Evolutionary conservation across 2,113 vertebrate species (phyloP).

Genomic region (Labeo catla): DNA sequence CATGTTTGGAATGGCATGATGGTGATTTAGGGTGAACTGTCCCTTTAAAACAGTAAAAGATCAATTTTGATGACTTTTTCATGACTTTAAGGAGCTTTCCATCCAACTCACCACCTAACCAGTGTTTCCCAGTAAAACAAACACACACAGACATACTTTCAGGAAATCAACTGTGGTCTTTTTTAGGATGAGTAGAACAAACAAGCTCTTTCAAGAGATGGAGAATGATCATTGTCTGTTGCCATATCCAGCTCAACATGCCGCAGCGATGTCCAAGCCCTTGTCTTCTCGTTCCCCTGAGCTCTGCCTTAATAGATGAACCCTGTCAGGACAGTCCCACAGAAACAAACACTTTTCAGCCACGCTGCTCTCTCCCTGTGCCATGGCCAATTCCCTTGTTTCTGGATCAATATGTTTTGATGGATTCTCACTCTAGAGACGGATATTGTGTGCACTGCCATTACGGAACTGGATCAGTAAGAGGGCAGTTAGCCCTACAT

Average conservation of each 20-base stretch:
- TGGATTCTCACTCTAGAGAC: constrained; percentile 78
- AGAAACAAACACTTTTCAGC: constrained; percentile 79
- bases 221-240: constrained; percentile 35
- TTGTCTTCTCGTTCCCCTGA: constrained; percentile 55
- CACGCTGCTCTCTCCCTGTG: constrained; percentile 74
- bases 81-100: neutral
- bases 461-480: constrained; percentile 66
- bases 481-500: constrained; percentile 81
- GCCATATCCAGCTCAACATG: constrained; percentile 26
- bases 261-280: constrained; percentile 14
- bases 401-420: constrained; percentile 83
- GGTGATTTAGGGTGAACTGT: neutral
- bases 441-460: constrained; percentile 81
- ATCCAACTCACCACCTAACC: neutral
- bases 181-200: constrained; percentile 18
- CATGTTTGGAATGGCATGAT: neutral
- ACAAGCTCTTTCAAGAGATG: constrained; percentile 18
- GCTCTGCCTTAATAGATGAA: constrained; percentile 78
- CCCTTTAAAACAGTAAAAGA: neutral
- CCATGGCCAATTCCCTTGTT: constrained; percentile 79
- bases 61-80: neutral
- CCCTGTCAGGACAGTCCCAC: constrained; percentile 78
- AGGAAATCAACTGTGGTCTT: constrained; percentile 7
- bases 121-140: neutral
- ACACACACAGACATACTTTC: constrained; percentile 57